Evolutionary conservation across 2,888 invertebrate genomes (phyloP), one percentile per base, ranked within the genome.

Genomic region (Rambutsinella grinnellia): DNA sequence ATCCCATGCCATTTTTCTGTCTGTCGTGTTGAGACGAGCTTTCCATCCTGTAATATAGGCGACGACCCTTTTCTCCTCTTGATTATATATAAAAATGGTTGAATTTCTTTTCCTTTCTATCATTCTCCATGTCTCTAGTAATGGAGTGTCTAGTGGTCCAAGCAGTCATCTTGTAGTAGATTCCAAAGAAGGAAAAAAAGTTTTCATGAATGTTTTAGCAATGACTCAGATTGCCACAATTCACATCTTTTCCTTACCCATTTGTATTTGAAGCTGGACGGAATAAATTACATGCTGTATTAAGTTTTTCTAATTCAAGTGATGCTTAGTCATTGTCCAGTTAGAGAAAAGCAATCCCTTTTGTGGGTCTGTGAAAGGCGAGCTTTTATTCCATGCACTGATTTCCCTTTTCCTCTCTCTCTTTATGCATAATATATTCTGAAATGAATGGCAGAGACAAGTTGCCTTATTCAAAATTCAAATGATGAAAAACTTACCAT

Each of bases 1-100:
- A 82, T 82, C 79, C 81, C 80, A 81, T 78, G 67, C 81, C 70
- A 81, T 82, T 82, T 82, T 82, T 80, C 79, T 80, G 78, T 78
- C 80, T 81, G 78, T 79, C 81, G 75, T 76, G 67, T 76, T 76
- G 75, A 76, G 75, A 76, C 75, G 68, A 76, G 75, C 68, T 76
- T 76, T 68, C 57, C 23, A 69, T 72, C 72, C 62, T 65, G 60
- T 60, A 5, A 13, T 36, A 36, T 36, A 36, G 36, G 36, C 21
- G 27, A 27, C 65, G 56, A 51, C 72, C 62, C 17, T 54, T 57
- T 63, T 69, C 53, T 49, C 19, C 54, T 13, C 24, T 21, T n/a
- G 36, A 23, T 36, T 54, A 13, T 28, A 21, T 8, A 49, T 27
- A 51, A 60, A 61, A 54, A 49, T 36, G 27, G n/a, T 69, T 51